phyloP scores from a whole-genome alignment of 2,113 vertebrate genomes.

The Corythaeola cristata region DNA sequence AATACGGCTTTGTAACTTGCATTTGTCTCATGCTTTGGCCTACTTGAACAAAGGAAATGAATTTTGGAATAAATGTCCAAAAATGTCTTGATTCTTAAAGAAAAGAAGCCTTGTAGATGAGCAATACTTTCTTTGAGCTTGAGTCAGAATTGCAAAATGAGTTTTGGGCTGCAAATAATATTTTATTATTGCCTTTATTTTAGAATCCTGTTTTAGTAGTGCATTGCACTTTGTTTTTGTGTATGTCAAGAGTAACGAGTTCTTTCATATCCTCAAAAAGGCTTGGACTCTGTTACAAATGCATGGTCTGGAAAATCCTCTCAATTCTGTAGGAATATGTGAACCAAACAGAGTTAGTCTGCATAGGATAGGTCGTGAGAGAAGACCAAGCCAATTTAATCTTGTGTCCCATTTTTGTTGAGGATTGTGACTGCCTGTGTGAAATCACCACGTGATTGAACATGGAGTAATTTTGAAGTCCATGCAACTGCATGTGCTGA shows the following conservation, averaged over 20 bases:
- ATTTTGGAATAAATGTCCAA: not conserved
- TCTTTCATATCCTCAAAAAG: not conserved
- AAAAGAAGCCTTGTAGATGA: not conserved
- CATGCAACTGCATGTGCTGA: not conserved
- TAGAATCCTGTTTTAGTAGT: not conserved
- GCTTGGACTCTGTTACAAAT: not conserved
- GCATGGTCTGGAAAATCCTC: not conserved
- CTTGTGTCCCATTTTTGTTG: not conserved
- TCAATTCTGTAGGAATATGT: fast-evolving
- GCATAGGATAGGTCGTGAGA: not conserved
- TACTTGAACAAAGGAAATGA: slow-evolving; percentile 13
- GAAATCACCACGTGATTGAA: not conserved
- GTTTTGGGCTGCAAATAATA: not conserved
- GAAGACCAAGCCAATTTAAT: not conserved
- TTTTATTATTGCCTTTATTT: slow-evolving; percentile 1
- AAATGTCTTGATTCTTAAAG: slow-evolving; percentile 5
- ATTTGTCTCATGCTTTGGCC: slow-evolving; percentile 20
- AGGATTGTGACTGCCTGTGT: not conserved
- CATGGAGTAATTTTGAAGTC: not conserved
- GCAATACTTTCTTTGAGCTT: not conserved
- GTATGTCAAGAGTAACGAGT: not conserved
- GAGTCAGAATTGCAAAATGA: not conserved
- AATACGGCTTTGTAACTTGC: not conserved
- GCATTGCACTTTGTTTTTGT: not conserved
- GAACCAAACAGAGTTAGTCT: not conserved